These are phyloP conservation scores for Ichneumon xanthorius DNA, from an alignment of 2,888 invertebrate genomes.

Conservation along the genomic window DNA sequence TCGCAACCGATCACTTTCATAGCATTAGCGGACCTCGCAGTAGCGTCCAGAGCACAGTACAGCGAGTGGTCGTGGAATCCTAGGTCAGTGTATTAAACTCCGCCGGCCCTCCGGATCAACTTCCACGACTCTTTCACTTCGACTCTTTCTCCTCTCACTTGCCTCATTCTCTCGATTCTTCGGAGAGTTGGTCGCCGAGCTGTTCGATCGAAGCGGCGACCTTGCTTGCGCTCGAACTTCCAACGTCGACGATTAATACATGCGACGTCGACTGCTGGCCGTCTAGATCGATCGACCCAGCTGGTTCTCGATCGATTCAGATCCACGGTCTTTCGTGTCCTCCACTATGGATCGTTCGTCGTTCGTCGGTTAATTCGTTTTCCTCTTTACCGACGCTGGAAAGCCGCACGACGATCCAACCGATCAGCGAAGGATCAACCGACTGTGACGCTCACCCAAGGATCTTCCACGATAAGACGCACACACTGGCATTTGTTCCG, in stretches of 20 bases:
- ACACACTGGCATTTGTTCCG: slow-evolving; percentile 10
- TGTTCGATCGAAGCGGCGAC: not conserved
- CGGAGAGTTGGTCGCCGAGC: not conserved
- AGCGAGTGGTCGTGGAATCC: slow-evolving; percentile 65
- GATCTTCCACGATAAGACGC: slow-evolving; percentile 40
- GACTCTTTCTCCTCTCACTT: slow-evolving; percentile 35
- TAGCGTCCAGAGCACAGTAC: not conserved
- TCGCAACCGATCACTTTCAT: slow-evolving; percentile 74
- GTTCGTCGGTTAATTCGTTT: not conserved
- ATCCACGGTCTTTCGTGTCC: no score
- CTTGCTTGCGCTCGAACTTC: not conserved
- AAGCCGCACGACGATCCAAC: slow-evolving; percentile 42
- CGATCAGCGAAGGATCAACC: slow-evolving; percentile 30
- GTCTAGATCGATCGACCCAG: not conserved
- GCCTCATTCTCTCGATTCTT: not conserved
- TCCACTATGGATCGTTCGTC: not conserved
- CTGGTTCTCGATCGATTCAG: no score
- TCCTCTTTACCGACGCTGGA: slow-evolving; percentile 20
- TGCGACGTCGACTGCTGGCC: not conserved
- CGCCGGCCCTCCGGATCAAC: slow-evolving; percentile 12
- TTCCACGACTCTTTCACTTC: slow-evolving; percentile 29
- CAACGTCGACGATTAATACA: not conserved
- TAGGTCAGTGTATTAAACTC: slow-evolving; percentile 73
- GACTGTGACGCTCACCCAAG: slow-evolving; percentile 53
- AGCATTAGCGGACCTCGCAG: slow-evolving; percentile 52